Base-by-base conservation (phyloP, 1,140 invertebrate species). In the Pinna nobilis region DNA sequence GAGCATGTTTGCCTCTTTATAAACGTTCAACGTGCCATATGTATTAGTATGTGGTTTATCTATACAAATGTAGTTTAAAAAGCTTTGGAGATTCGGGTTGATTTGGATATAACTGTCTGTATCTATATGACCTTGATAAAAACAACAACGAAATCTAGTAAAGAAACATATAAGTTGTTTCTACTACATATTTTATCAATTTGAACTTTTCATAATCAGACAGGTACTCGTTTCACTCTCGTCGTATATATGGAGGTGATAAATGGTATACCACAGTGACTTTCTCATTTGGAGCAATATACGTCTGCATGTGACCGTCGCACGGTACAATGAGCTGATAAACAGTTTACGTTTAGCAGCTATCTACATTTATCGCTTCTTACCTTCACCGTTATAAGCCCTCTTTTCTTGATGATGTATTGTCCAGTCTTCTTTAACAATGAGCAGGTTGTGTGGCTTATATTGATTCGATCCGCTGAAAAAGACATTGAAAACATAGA, bases 331-430 rank as follows among this genome's bases (percentile, higher is more conserved):
- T 32, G 2, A 13, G 35, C 30, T 44, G 23, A 44, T 9, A 4
- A 25, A 25, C 9, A 13, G 32, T 6, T n/a, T 7, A 35, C 23
- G 33, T 11, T 13, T 33, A 6, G 23, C 1, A 32, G 9, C 35
- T 15, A 33, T 33, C 28, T 33, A 2, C 18, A 32, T 32, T 32
- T 50, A 13, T 5, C 15, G 7, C 7, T 3, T 32, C 23, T 39
- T 37, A 79, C 78, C 78, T 79, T 79, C 1, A 79, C 66, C 13
- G 70, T 65, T 20, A 79, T 60, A n/a, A 23, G 41, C 7, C 78
- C 78, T 39, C 78, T 51, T 32, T 70, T 73, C 60, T 74, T 72
- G 28, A 76, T 60, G 7, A 20, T 47, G 20, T 59, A 71, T 3
- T 18, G 4, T 41, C 50, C 50, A 23, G n/a, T 30, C 28, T 65